Conservation (phyloP, 2,797 vertebrate species). For the Mormyrus proboscirostris region DNA sequence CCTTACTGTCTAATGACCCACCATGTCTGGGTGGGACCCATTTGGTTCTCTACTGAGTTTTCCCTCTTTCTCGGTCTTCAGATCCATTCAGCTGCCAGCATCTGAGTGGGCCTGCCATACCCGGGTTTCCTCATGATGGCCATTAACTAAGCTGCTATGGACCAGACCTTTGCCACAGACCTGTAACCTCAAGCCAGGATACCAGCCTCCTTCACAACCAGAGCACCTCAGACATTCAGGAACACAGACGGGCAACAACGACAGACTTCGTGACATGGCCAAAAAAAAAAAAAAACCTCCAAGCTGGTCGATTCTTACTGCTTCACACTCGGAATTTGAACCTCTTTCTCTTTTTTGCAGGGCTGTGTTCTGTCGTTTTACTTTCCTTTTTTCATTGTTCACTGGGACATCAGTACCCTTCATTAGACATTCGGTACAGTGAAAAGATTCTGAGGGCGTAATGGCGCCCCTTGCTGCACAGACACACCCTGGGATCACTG, state of each 20-base stretch:
- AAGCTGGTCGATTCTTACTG: conserved; percentile 16
- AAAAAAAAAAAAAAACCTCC: conserved; percentile 16
- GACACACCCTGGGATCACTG: neutral
- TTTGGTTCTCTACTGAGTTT: neutral
- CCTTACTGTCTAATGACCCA: neutral
- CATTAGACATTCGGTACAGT: neutral
- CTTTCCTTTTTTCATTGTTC: neutral
- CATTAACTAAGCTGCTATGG: conserved; percentile 67
- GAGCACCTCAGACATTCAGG: conserved; percentile 44
- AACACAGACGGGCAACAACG: conserved; percentile 21
- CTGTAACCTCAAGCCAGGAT: conserved; percentile 64
- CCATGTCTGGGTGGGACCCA: neutral
- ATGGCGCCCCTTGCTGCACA: neutral
- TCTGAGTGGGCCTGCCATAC: neutral
- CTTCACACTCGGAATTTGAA: conserved; percentile 33
- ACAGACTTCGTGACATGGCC: neutral
- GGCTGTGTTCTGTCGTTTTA: conserved; percentile 39
- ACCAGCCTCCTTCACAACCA: conserved; percentile 50
- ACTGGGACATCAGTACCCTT: neutral
- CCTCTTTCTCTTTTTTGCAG: conserved; percentile 40
- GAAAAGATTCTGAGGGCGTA: neutral
- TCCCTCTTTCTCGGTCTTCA: conserved; percentile 22
- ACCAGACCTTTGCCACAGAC: conserved; percentile 68
- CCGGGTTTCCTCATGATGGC: conserved; percentile 1
- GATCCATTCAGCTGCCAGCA: neutral